A percentile compares a stretch with the other conserved stretches of the same genome.
Conservation (phyloP, 2,888 invertebrate genomes). For the Brassicogethes aeneus region DNA sequence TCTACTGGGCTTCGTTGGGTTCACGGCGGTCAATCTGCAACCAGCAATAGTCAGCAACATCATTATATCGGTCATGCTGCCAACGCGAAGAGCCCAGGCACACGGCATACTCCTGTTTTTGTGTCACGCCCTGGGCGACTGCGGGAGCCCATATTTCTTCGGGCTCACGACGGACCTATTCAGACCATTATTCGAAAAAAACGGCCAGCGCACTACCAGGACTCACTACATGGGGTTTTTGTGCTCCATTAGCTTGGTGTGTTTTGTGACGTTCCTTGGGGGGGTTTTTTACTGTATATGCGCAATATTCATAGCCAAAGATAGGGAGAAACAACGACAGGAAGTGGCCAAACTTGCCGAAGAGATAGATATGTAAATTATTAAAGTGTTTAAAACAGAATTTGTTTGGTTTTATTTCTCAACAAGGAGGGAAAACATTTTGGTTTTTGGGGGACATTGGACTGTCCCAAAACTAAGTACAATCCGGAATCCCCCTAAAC, state of each 20-base stretch:
- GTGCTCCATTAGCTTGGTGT: background rate
- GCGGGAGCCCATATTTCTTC: background rate
- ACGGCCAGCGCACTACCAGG: background rate
- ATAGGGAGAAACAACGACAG: background rate
- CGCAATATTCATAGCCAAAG: background rate
- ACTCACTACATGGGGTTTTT: background rate
- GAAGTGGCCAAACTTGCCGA: background rate
- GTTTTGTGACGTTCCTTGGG: background rate
- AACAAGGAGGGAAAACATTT: too few species aligned
- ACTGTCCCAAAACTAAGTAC: too few species aligned
- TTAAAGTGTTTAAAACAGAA: too few species aligned
- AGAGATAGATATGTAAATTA: too few species aligned
- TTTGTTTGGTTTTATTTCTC: too few species aligned
- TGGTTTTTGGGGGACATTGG: too few species aligned
- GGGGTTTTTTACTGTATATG: background rate
- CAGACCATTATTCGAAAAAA: background rate
- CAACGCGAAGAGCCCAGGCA: background rate
- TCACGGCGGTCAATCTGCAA: background rate
- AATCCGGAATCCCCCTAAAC: too few species aligned
- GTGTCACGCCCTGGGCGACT: background rate
- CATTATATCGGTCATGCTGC: background rate
- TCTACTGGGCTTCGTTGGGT: background rate
- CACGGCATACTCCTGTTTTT: background rate
- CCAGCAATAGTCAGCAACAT: background rate
- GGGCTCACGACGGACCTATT: background rate